Conservation (phyloP, 1,140 invertebrate species). For the Drosophila sp. region DNA sequence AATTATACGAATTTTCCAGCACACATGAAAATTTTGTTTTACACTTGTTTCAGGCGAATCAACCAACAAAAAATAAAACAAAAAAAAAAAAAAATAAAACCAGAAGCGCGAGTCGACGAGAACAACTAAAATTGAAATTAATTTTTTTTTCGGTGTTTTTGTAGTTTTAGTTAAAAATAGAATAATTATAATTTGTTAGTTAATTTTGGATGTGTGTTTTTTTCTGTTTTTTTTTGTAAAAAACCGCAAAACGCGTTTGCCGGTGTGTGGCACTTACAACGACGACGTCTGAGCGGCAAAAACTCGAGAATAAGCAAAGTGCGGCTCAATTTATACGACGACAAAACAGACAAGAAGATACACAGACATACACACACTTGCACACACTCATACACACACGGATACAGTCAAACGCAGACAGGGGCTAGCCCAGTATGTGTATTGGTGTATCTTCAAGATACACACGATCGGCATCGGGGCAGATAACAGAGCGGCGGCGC, state of each 20-base stretch:
- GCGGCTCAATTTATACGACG: constrained; percentile 80
- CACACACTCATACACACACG: constrained; percentile 17
- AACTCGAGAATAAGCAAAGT: constrained; percentile 80
- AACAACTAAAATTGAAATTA: background rate
- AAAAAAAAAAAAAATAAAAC: too few species aligned
- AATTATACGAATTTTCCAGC: constrained; percentile 27
- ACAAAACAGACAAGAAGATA: constrained; percentile 76
- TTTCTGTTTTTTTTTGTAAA: constrained; percentile 5
- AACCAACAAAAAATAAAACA: background rate
- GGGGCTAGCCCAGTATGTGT: constrained; percentile 10
- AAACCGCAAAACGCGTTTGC: constrained; percentile 36
- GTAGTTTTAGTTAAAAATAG: constrained; percentile 4
- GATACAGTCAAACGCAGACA: constrained; percentile 10
- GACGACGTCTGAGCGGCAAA: constrained; percentile 74
- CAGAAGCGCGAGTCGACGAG: background rate
- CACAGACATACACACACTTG: constrained; percentile 30
- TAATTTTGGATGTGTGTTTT: background rate
- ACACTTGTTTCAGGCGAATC: constrained; percentile 6
- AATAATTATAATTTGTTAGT: constrained; percentile 11
- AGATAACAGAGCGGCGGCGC: constrained; percentile 57
- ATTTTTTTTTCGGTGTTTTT: background rate
- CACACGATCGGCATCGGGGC: constrained; percentile 56
- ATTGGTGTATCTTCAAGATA: constrained; percentile 65
- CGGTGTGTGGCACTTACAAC: constrained; percentile 70
- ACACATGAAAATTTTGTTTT: constrained; percentile 18